Conservation (phyloP, 1,140 invertebrate species). For the Diachasma alloeum region DNA sequence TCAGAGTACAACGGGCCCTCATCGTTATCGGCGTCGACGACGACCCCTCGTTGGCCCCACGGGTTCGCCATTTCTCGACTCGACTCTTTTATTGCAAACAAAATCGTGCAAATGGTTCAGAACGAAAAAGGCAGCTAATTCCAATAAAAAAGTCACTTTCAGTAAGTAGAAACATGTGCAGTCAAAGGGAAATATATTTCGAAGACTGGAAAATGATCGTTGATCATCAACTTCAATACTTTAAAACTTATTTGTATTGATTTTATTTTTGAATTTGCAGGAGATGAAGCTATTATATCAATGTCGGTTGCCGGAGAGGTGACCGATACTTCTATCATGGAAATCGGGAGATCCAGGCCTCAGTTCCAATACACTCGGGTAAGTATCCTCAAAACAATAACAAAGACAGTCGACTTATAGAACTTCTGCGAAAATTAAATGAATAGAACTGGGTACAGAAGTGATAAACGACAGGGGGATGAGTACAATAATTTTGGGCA, state of each 20-base stretch:
- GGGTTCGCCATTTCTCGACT: conserved; percentile 54
- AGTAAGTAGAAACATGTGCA: conserved; percentile 44
- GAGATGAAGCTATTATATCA: conserved; percentile 63
- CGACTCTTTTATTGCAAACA: conserved; percentile 45
- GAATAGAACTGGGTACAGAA: not conserved
- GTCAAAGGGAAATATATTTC: not conserved
- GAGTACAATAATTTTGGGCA: not conserved
- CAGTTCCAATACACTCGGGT: conserved; percentile 61
- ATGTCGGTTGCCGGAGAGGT: conserved; percentile 62
- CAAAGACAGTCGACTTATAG: not conserved
- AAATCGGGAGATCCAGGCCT: conserved; percentile 60
- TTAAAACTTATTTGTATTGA: not conserved
- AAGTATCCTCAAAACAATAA: conserved; percentile 25
- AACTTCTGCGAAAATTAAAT: not conserved
- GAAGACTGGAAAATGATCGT: no score
- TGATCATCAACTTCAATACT: no score
- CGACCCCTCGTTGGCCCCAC: conserved; percentile 58
- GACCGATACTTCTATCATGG: conserved; percentile 61
- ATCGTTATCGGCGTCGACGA: conserved; percentile 51
- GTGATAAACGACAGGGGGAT: not conserved
- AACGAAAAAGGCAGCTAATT: conserved; percentile 39
- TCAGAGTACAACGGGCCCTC: conserved; percentile 38
- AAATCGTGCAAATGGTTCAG: conserved; percentile 52
- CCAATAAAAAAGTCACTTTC: conserved; percentile 42
- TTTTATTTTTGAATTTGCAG: conserved; percentile 40